Evolutionary conservation across 2,797 vertebrate genomes (phyloP), one percentile per base, ranked within the genome.

Genomic region (Tamandua tetradactyla): DNA sequence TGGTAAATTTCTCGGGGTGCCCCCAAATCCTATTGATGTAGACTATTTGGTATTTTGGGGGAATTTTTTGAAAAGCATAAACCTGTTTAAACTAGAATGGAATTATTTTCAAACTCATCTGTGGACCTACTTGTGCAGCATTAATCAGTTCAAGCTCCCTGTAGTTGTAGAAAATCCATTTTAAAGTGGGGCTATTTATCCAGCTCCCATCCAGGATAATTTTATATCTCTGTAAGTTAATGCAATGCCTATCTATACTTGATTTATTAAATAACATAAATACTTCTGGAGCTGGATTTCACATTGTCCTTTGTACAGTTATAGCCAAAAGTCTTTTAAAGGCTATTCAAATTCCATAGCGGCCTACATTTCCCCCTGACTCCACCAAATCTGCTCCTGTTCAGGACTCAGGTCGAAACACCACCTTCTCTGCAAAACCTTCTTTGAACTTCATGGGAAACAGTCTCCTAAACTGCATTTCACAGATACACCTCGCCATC

Each of bases 1-100:
- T 59, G 59, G 75, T 88, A 97, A 89, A 97, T 96, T 96, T 97
- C 95, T 97, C 93, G 89, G 32, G 71, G 94, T 97, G 96, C 7
- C 47, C 78, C 55, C 37, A 83, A 80, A 83, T 68, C 80, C 9
- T 90, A 71, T 8, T 91, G 52, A 66, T 52, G 37, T 79, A 55
- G 82, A 85, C 75, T 86, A 78, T 86, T 61, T 52, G 9, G 61
- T 55, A 88, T 14, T 88, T 82, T 89, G 52, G 25, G n/a, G 87
- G 23, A 64, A 17, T 40, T 91, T 94, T 69, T 94, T 87, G 11
- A 76, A 79, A 32, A 88, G 87, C 23, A 64, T 55, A 94, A 93
- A 93, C 47, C 18, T 81, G 12, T 72, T 91, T 76, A 93, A 95
- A 84, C 10, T 52, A 74, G 42, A 86, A 76, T 32, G 59, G 23